Evolutionary conservation across 2,113 vertebrate species (phyloP).

Genomic region (Bos javanicus): DNA sequence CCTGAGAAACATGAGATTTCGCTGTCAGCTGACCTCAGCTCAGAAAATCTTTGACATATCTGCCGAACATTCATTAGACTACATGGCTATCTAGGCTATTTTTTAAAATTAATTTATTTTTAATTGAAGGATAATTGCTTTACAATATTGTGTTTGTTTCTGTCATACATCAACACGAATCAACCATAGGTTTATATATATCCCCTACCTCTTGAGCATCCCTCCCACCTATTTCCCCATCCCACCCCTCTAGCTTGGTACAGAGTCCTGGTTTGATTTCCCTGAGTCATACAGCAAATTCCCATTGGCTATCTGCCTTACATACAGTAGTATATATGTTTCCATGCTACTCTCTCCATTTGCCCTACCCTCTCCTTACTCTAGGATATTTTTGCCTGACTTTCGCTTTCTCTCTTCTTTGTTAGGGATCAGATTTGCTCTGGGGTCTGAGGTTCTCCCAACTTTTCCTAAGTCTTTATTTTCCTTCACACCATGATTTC

Average conservation of each 20-base stretch:
- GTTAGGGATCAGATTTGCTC: not conserved
- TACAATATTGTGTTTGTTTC: not conserved
- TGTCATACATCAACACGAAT: not conserved
- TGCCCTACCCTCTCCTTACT: not conserved
- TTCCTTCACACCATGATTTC: not conserved
- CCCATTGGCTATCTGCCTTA: not conserved
- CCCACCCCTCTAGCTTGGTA: not conserved
- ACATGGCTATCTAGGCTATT: fast-evolving
- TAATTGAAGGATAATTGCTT: not conserved
- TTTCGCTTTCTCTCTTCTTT: not conserved
- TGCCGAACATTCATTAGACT: not conserved
- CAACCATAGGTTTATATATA: not conserved
- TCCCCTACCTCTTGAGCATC: not conserved
- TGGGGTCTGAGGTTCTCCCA: not conserved
- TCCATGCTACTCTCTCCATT: not conserved
- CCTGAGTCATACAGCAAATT: not conserved
- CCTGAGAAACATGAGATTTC: not conserved
- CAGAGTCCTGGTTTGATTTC: not conserved
- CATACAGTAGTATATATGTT: not conserved
- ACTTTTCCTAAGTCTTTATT: fast-evolving
- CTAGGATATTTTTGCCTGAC: not conserved
- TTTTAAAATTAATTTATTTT: not conserved
- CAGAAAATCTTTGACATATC: not conserved
- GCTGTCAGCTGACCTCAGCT: not conserved
- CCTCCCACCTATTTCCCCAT: not conserved